phyloP scores from a whole-genome alignment of 2,888 invertebrate genomes.

The Cinara cedri region DNA sequence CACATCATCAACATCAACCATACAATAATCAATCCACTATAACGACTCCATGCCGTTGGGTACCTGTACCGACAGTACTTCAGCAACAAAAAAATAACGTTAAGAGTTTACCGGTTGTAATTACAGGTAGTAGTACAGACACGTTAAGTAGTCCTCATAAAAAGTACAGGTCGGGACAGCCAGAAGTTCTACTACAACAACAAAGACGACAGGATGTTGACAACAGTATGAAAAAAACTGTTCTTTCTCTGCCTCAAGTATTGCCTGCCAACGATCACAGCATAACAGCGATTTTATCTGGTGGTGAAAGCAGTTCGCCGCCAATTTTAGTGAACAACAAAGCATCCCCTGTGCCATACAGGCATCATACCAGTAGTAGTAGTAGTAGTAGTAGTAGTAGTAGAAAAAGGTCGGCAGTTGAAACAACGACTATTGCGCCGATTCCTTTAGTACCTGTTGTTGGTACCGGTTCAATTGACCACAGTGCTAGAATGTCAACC shows the following conservation, averaged over 20 bases:
- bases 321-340: neutral
- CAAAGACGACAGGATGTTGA: neutral
- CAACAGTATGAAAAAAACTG: neutral
- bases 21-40: neutral
- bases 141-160: slow-evolving; percentile 12
- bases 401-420: slow-evolving; percentile 14
- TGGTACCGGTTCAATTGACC: neutral
- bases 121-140: too few species aligned
- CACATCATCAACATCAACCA: slow-evolving; percentile 23
- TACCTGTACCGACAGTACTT: slow-evolving; percentile 33
- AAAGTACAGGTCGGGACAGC: slow-evolving; percentile 12
- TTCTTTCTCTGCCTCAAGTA: neutral
- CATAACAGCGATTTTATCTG: slow-evolving; percentile 43
- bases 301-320: neutral
- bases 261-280: slow-evolving; percentile 27
- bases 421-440: neutral
- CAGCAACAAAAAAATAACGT: slow-evolving; percentile 36
- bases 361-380: neutral
- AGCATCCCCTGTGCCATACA: too few species aligned
- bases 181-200: neutral
- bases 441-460: neutral
- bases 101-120: neutral
- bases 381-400: neutral
- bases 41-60: slow-evolving; percentile 32
- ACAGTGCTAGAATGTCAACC: neutral